Conservation (phyloP, 2,113 vertebrate species). For the Bubo bubo region DNA sequence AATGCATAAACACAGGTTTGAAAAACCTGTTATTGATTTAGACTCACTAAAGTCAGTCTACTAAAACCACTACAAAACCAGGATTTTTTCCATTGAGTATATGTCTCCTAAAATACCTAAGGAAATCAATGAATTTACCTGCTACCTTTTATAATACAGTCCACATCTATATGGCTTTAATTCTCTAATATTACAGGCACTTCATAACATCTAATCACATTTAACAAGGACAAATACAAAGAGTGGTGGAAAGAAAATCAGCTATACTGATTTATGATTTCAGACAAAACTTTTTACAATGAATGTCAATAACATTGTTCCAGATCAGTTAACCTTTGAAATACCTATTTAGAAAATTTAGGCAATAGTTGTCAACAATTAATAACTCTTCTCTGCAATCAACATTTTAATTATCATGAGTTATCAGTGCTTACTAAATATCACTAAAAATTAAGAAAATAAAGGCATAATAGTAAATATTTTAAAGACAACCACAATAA, state of each 20-base stretch:
- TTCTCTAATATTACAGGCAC: neutral
- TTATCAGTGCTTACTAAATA: neutral
- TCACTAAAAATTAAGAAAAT: neutral
- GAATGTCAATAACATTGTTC: neutral
- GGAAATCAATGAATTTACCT: neutral
- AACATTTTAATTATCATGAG: neutral
- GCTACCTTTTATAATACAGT: neutral
- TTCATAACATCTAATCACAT: neutral
- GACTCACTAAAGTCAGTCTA: neutral
- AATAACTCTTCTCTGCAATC: neutral
- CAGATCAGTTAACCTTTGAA: neutral
- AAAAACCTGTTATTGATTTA: slow-evolving; percentile 2
- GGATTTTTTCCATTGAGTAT: neutral
- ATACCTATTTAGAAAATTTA: neutral
- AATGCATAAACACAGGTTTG: neutral
- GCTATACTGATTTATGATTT: neutral
- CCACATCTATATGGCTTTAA: neutral
- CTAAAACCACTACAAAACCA: neutral
- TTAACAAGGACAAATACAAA: neutral
- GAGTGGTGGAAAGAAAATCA: neutral
- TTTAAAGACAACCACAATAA: neutral
- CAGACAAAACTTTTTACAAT: neutral
- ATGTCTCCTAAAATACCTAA: neutral
- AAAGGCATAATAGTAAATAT: neutral
- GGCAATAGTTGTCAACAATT: neutral